phyloP scores from a whole-genome alignment of 2,888 invertebrate species.

The Papilio gigon region DNA sequence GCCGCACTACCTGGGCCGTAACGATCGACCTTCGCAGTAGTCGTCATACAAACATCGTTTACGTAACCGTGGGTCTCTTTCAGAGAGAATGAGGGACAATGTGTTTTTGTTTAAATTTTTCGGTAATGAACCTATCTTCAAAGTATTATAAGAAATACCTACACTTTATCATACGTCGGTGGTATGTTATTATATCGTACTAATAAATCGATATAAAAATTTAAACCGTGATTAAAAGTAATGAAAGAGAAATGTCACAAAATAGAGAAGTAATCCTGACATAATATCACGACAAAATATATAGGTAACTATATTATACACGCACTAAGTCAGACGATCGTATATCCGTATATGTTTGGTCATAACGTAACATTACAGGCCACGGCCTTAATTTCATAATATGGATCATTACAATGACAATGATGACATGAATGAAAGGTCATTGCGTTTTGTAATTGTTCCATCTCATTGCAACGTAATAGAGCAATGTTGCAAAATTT shows the following conservation, averaged over 20 bases:
- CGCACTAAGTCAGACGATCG: background rate
- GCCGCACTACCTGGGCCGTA: conserved; percentile 9
- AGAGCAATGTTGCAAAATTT: conserved; percentile 34
- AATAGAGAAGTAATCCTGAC: background rate
- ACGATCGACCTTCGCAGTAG: conserved; percentile 9
- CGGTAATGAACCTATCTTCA: background rate
- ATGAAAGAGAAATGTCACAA: too few relatives aligned
- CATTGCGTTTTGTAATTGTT: conserved; percentile 30
- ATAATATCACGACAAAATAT: background rate
- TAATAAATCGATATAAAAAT: too few relatives aligned
- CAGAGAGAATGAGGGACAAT: background rate
- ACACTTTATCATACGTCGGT: too few relatives aligned
- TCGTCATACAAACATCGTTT: background rate
- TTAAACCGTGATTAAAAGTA: too few relatives aligned
- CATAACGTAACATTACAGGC: conserved; percentile 4
- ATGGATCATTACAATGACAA: conserved; percentile 29
- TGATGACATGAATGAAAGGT: conserved; percentile 36
- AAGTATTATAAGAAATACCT: too few relatives aligned
- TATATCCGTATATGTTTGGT: background rate
- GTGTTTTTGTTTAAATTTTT: background rate
- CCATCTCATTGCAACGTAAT: conserved; percentile 27
- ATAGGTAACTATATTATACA: background rate
- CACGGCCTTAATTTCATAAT: conserved; percentile 33
- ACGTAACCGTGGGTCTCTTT: background rate
- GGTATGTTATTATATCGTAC: too few relatives aligned